Percentiles rank a stretch among this genome's conserved stretches.
Evolutionary conservation across 2,797 vertebrate genomes (phyloP).

Genomic region (Enteromius mattozi): DNA sequence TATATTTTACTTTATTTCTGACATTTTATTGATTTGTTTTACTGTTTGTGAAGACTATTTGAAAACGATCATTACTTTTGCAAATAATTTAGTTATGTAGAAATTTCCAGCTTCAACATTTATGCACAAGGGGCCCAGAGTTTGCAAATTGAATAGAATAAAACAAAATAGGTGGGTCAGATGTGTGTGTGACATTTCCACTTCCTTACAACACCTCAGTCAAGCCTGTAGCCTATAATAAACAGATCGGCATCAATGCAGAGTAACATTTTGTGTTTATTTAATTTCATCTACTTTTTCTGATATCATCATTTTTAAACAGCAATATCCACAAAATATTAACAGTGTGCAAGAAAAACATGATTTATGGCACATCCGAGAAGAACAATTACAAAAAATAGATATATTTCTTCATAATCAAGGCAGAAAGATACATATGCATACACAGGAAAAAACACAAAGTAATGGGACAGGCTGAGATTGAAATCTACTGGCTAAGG

Average conservation of each 20-base stretch:
- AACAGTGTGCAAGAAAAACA: conserved; percentile 85
- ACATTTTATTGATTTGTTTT: neutral
- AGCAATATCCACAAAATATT: conserved; percentile 89
- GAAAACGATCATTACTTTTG: neutral
- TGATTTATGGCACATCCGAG: conserved; percentile 84
- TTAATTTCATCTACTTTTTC: conserved; percentile 75
- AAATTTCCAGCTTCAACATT: neutral
- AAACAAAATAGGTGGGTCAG: neutral
- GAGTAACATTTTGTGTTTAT: conserved; percentile 61
- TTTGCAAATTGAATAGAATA: neutral
- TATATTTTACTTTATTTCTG: neutral
- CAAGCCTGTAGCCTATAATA: neutral
- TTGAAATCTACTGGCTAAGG: conserved; percentile 64
- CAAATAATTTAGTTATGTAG: neutral
- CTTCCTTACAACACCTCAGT: neutral
- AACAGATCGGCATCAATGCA: conserved; percentile 10
- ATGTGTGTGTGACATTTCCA: neutral
- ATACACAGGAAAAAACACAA: conserved; percentile 79
- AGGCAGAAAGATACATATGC: conserved; percentile 82
- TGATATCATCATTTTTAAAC: conserved; percentile 78
- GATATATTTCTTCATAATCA: conserved; percentile 82
- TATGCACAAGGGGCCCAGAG: neutral
- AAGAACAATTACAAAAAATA: conserved; percentile 84
- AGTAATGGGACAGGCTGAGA: conserved; percentile 71
- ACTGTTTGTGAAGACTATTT: neutral